Percentiles rank a stretch among this genome's conserved stretches.
Evolutionary conservation across 1,140 invertebrate species (phyloP).

Genomic region (Nephotettix cincticeps): DNA sequence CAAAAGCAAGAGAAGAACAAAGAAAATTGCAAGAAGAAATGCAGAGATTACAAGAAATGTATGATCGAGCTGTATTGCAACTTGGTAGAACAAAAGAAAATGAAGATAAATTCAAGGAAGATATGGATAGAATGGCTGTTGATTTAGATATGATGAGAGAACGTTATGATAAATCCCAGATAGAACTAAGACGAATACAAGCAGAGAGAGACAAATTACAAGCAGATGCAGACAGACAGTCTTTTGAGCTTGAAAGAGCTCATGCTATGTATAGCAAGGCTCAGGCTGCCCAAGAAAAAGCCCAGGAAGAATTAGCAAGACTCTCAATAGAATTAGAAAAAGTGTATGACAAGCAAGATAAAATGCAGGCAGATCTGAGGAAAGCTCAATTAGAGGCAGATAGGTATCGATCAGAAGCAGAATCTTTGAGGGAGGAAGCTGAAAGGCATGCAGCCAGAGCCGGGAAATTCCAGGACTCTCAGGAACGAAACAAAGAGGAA

Average conservation of each 20-base stretch:
- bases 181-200: constrained; percentile 76
- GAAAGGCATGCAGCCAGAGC: constrained; percentile 72
- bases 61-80: constrained; percentile 80
- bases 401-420: constrained; percentile 65
- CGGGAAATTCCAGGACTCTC: constrained; percentile 75
- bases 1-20: constrained; percentile 81
- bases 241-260: constrained; percentile 80
- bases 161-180: constrained; percentile 83
- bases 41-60: constrained; percentile 79
- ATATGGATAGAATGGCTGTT: constrained; percentile 74
- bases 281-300: constrained; percentile 79
- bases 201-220: constrained; percentile 84
- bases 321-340: constrained; percentile 87
- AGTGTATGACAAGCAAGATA: constrained; percentile 86
- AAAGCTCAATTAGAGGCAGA: constrained; percentile 77
- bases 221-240: constrained; percentile 78
- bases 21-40: constrained; percentile 84
- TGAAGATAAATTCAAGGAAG: constrained; percentile 89
- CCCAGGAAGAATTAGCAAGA: constrained; percentile 83
- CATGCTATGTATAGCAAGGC: constrained; percentile 81
- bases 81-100: constrained; percentile 81
- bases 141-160: constrained; percentile 86
- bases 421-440: constrained; percentile 63
- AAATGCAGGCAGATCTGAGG: constrained; percentile 75
- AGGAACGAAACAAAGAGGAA: constrained; percentile 72